Percentiles rank a stretch among this genome's conserved stretches.
phyloP scores from a whole-genome alignment of 1,140 invertebrate species.

The Mesaphorura yosii region DNA sequence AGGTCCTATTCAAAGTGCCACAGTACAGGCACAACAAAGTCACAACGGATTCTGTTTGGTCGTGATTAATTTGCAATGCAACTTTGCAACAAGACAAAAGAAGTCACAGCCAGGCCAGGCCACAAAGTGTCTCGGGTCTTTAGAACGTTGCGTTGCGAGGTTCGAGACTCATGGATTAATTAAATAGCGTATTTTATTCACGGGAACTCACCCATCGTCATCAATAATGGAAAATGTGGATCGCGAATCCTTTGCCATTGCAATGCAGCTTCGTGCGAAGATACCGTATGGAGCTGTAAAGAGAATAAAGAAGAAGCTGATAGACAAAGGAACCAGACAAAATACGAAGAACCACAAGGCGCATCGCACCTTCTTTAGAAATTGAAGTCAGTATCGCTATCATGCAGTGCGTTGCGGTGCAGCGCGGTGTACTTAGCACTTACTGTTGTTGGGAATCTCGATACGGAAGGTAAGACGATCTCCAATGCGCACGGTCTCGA shows the following conservation, averaged over 20 bases:
- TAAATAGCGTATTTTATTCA: slow-evolving; percentile 4
- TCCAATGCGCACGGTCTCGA: slow-evolving; percentile 86
- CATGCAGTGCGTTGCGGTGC: background rate
- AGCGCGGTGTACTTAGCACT: slow-evolving; percentile 38
- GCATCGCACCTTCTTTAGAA: too few relatives aligned
- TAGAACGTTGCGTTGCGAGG: too few relatives aligned
- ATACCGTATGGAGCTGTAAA: slow-evolving; percentile 83
- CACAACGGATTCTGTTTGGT: too few relatives aligned
- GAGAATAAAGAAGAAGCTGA: slow-evolving; percentile 15
- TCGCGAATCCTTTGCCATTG: slow-evolving; percentile 92
- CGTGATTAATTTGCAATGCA: too few relatives aligned
- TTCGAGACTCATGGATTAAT: background rate
- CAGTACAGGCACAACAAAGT: too few relatives aligned
- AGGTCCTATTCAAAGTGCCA: too few relatives aligned
- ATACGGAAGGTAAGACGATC: slow-evolving; percentile 89
- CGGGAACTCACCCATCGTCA: slow-evolving; percentile 75
- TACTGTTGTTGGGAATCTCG: slow-evolving; percentile 90
- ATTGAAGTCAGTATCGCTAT: background rate
- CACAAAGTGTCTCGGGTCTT: too few relatives aligned
- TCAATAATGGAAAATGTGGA: slow-evolving; percentile 93
- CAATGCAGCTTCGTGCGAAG: slow-evolving; percentile 86
- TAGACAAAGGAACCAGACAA: too few relatives aligned
- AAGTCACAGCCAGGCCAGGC: too few relatives aligned
- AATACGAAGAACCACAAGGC: too few relatives aligned
- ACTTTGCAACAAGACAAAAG: too few relatives aligned